Percentiles rank a stretch among this genome's conserved stretches.
Conservation (phyloP, 2,797 vertebrate genomes). For the Premnoplex brunnescens region DNA sequence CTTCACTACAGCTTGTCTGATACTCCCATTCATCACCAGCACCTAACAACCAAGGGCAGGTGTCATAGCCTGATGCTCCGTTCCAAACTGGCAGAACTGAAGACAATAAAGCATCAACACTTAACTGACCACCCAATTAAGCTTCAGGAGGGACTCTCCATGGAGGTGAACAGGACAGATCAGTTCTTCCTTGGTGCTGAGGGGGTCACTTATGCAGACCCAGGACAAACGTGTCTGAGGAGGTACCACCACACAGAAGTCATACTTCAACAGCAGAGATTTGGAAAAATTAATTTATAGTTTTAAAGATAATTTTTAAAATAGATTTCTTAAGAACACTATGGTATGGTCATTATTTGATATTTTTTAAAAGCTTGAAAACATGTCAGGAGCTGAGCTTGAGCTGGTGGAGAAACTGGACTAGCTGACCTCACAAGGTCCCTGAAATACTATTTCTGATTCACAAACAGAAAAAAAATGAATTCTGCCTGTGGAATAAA, state of each 20-base stretch:
- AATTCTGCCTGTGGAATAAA: background rate
- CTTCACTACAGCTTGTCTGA: background rate
- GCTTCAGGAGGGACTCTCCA: background rate
- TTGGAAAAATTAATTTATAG: background rate
- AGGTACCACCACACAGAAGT: background rate
- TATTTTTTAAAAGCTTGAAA: background rate
- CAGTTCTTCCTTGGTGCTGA: background rate
- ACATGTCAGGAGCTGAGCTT: background rate
- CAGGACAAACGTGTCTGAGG: fast-evolving
- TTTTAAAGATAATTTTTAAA: background rate
- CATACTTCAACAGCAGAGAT: background rate
- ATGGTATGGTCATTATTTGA: background rate
- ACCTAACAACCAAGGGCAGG: background rate
- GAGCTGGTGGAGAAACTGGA: background rate
- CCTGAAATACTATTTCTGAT: conserved; percentile 17
- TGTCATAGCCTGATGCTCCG: background rate
- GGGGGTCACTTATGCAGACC: background rate
- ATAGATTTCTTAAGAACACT: background rate
- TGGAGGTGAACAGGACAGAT: background rate
- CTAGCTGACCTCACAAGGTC: conserved; percentile 27
- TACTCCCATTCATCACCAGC: background rate
- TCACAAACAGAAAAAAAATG: conserved; percentile 7
- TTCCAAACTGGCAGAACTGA: background rate
- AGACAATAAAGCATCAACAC: background rate
- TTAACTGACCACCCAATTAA: background rate